Evolutionary conservation across 1,140 invertebrate genomes (phyloP), one percentile per base, ranked within the genome.

Genomic region (Xylocopa sonorina): DNA sequence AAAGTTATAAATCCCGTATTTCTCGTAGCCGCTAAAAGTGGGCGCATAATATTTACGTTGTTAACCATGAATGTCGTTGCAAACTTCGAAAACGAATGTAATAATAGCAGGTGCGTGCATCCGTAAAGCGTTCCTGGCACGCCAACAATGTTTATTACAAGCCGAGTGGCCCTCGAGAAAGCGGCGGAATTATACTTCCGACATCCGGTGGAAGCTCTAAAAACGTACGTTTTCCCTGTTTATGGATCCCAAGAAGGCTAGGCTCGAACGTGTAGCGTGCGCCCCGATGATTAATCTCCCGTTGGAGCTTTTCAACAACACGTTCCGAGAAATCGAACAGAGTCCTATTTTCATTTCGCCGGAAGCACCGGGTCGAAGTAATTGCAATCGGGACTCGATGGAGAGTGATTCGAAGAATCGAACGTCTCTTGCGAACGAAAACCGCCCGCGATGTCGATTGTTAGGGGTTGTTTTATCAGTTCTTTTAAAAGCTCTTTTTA

Each of bases 311-410:
- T n/a, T 12, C 2, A 16, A 34, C 58, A 14, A 29, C 34, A n/a
- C 32, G 10, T 72, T 50, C 55, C 21, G 38, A 27, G 29, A 62
- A 62, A 73, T 73, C 41, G 41, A 73, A 50, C 43, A 3, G 24
- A 9, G 29, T 60, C 14, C 55, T 73, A 27, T 73, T 73, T 62
- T 73, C 32, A 27, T 62, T 60, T 73, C 14, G 2, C 48, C 14
- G 38, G 55, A 72, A 58, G 21, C n/a, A 27, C n/a, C 24, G 6
- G 9, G 18, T 41, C 27, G 41, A 55, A 60, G 34, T 46, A 57
- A 43, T 60, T 60, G 7, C 21, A 24, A n/a, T 21, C 24, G 34
- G 12, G 24, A 55, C 53, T 68, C 50, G 21, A 68, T 58, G 12
- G 0, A 21, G 14, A 27, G 12, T 5, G 6, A 48, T 34, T 67